Base-by-base conservation (phyloP, 2,888 invertebrate species). In the Sinohyriopsis cumingii region DNA sequence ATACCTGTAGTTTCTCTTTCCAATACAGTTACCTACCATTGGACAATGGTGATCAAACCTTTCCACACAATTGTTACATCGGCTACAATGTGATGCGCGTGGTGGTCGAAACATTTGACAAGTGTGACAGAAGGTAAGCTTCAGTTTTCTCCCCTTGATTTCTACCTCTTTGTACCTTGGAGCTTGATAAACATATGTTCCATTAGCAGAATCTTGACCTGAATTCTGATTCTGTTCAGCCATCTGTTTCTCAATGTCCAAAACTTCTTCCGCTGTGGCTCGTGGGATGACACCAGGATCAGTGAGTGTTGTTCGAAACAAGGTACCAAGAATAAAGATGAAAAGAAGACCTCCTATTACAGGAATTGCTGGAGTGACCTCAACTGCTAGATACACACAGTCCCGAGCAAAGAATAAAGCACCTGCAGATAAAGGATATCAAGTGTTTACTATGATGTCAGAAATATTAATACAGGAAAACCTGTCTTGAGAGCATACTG, bases 21-120 rank as follows among this genome's bases (percentile, higher is more conserved):
- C 77, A 15, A 77, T 72, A 56, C 77, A 77, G 57, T 77, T 77
- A 9, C 77, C 75, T 2, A 77, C 77, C 77, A 77, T 77, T 6
- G 77, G 77, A 61, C 77, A 77, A 57, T 77, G 77, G 55, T 77
- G 77, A 59, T 77, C 77, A 67, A 77, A 77, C 45, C 75, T 71
- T 9, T 73, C 75, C 3, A 77, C 77, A 71, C 77, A 77, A 28
- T 77, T 77, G 61, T 77, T 77, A 70, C 77, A 77, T 12, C 73
- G 63, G 60, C 77, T 75, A 62, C 77, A 77, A 55, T 77, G 77
- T 3, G 77, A 77, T 24, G 77, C 71, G 55, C 77, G 67, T 0
- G 77, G 77, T 0, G 77, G 77, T 54, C 77, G 62, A 59, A 66
- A 77, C 70, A 77, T 75, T 56, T 77, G 77, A 67, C 77, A 77